These are phyloP conservation scores for Meganola albula DNA, from an alignment of 2,888 invertebrate species.

Conservation along the genomic window DNA sequence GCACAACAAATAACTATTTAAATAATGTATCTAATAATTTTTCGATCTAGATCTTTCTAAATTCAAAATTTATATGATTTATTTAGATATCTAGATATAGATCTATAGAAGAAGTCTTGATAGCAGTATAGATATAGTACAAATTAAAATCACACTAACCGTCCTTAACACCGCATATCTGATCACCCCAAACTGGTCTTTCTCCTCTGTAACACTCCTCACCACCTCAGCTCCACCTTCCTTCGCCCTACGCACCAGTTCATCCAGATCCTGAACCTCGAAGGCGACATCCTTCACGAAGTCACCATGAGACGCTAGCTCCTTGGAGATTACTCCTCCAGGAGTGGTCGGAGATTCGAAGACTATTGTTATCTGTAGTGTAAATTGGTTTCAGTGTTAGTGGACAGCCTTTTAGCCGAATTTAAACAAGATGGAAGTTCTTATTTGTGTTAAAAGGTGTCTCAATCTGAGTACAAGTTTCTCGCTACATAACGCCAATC, in stretches of 20 bases:
- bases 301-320: slow-evolving; percentile 92
- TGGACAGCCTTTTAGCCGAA: too few relatives aligned
- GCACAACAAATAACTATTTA: too few relatives aligned
- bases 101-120: too few relatives aligned
- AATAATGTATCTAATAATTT: not conserved
- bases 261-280: slow-evolving; percentile 92
- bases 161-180: slow-evolving; percentile 94
- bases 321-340: slow-evolving; percentile 82
- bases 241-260: slow-evolving; percentile 88
- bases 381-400: too few relatives aligned
- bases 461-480: too few relatives aligned
- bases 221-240: slow-evolving; percentile 90
- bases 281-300: slow-evolving; percentile 98
- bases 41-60: too few relatives aligned
- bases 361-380: slow-evolving; percentile 91
- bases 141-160: too few relatives aligned
- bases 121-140: too few relatives aligned
- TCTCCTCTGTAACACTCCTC: slow-evolving; percentile 90
- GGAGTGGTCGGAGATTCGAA: slow-evolving; percentile 91
- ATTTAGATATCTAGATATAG: too few relatives aligned
- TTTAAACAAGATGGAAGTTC: too few relatives aligned
- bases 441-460: too few relatives aligned
- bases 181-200: slow-evolving; percentile 88
- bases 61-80: not conserved
- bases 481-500: too few relatives aligned